Conservation (phyloP, 2,113 vertebrate species). For the Misgurnus mizolepis region DNA sequence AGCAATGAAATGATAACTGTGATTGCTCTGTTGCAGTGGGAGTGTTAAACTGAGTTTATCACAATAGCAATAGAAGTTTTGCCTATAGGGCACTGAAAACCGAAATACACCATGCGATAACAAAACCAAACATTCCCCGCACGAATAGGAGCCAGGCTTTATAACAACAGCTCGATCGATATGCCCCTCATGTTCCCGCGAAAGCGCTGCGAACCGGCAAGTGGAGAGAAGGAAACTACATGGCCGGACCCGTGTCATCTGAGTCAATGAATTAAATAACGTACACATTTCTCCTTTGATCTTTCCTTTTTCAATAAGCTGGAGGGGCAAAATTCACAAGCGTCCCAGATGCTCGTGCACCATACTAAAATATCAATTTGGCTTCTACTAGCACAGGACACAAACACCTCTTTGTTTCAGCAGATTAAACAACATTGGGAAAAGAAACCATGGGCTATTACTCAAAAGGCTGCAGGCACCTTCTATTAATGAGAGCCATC, state of each 20-base stretch:
- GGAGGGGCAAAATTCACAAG: background rate
- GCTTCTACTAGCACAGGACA: constrained; percentile 55
- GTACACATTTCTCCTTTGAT: constrained; percentile 47
- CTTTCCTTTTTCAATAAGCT: constrained; percentile 43
- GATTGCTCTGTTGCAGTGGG: background rate
- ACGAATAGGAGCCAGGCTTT: background rate
- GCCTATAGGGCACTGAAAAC: constrained; percentile 2
- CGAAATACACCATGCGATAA: background rate
- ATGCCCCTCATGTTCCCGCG: background rate
- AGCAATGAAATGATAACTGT: background rate
- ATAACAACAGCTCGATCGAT: constrained; percentile 23
- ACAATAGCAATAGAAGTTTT: background rate
- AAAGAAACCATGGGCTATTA: constrained; percentile 57
- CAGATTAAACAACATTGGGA: constrained; percentile 61
- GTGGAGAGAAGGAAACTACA: constrained; percentile 8
- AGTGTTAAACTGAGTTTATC: constrained; percentile 13
- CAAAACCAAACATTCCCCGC: constrained; percentile 7
- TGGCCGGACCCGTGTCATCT: constrained; percentile 34
- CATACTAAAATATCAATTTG: constrained; percentile 53
- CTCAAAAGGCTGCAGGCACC: constrained; percentile 50
- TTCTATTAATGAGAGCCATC: constrained; percentile 57
- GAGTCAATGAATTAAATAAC: constrained; percentile 54
- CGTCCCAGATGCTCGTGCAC: background rate
- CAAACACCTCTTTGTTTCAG: constrained; percentile 51
- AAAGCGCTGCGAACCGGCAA: constrained; percentile 16